These are phyloP conservation scores for Amorpha juglandis DNA, from an alignment of 2,888 invertebrate genomes.

Conservation along the genomic window DNA sequence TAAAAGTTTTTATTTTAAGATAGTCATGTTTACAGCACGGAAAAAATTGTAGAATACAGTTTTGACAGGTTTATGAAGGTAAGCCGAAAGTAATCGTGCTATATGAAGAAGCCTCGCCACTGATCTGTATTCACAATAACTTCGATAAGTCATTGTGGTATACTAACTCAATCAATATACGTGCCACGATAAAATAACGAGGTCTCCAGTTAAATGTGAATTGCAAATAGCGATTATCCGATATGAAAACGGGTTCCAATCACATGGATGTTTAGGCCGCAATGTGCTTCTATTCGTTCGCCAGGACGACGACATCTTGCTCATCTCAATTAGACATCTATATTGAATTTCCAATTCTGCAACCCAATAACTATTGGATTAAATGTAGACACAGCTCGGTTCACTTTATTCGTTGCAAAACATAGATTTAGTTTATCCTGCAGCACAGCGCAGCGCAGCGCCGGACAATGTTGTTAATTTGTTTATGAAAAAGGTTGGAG, in stretches of 20 bases:
- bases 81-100: too few species aligned
- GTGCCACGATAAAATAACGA: conserved; percentile 10
- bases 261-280: conserved; percentile 64
- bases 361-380: conserved; percentile 42
- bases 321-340: conserved; percentile 63
- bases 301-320: conserved; percentile 55
- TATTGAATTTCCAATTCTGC: conserved; percentile 55
- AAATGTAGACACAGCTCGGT: conserved; percentile 19
- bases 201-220: conserved; percentile 43
- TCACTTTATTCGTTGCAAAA: conserved; percentile 15
- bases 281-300: conserved; percentile 52
- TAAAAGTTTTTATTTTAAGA: too few species aligned
- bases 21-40: too few species aligned
- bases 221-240: conserved; percentile 65
- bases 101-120: background rate
- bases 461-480: conserved; percentile 2
- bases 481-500: conserved; percentile 17
- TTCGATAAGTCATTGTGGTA: conserved; percentile 2
- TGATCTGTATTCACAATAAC: background rate
- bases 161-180: conserved; percentile 12
- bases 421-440: conserved; percentile 12
- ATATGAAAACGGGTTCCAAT: conserved; percentile 59
- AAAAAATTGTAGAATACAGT: too few species aligned
- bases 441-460: background rate
- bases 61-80: too few species aligned